A percentile compares a stretch with the other conserved stretches of the same genome.
phyloP scores from a whole-genome alignment of 2,113 vertebrate genomes.

The Alces alces region DNA sequence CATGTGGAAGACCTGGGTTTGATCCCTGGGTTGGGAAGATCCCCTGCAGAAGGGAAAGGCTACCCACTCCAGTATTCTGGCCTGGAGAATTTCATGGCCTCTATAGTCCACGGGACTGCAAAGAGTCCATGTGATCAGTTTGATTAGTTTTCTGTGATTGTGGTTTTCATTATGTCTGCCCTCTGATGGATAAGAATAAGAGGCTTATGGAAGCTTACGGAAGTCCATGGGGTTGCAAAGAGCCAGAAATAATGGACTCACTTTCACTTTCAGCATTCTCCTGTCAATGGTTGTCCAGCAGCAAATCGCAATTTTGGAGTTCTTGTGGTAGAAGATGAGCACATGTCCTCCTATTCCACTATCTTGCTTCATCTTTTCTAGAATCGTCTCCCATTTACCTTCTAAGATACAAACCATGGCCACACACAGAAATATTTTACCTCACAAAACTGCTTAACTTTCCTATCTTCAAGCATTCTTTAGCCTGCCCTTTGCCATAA shows the following conservation, averaged over 20 bases:
- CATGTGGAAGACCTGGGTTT: neutral
- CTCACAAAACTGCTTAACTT: neutral
- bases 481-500: accelerated
- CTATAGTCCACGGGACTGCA: neutral
- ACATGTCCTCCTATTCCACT: neutral
- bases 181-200: neutral
- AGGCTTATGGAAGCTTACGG: neutral
- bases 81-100: neutral
- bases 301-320: neutral
- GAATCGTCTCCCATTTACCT: neutral
- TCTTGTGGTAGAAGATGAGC: neutral
- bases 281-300: neutral
- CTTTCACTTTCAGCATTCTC: neutral
- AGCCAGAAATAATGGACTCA: neutral
- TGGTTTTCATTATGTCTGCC: neutral
- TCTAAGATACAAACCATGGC: neutral
- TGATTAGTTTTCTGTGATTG: neutral
- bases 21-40: neutral
- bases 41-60: neutral
- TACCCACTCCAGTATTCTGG: neutral
- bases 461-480: neutral
- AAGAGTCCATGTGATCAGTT: neutral
- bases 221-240: neutral
- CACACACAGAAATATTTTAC: neutral
- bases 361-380: neutral